Percentiles rank a stretch among this genome's conserved stretches.
Conservation (phyloP, 2,113 vertebrate species). For the Equus quagga region DNA sequence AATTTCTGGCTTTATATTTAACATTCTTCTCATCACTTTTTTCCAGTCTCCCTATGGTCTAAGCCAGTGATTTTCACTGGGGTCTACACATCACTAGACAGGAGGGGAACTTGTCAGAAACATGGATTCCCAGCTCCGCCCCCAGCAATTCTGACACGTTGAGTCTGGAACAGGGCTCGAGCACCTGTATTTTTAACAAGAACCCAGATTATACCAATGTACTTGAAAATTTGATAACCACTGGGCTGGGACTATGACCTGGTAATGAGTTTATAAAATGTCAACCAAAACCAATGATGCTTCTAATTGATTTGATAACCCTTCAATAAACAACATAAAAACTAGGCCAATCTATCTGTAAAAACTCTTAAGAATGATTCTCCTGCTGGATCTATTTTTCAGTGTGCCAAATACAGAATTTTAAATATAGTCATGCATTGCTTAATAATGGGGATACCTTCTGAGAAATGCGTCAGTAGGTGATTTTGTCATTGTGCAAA, state of each 20-base stretch:
- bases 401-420: neutral
- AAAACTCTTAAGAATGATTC: neutral
- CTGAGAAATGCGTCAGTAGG: no score
- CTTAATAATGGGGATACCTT: no score
- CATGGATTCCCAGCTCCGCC: no score
- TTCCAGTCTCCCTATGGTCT: neutral
- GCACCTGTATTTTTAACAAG: neutral
- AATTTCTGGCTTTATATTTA: neutral
- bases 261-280: neutral
- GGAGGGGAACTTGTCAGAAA: neutral
- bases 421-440: neutral
- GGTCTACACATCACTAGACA: neutral
- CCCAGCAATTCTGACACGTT: neutral
- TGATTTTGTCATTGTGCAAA: no score
- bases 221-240: neutral
- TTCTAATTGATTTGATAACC: neutral
- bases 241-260: neutral
- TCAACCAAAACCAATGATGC: neutral
- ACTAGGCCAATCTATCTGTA: neutral
- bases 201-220: neutral
- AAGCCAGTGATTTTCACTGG: neutral
- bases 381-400: neutral
- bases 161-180: neutral
- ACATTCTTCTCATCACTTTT: neutral
- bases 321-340: neutral